Conservation (phyloP, 2,113 vertebrate species). For the Penelope pileata region DNA sequence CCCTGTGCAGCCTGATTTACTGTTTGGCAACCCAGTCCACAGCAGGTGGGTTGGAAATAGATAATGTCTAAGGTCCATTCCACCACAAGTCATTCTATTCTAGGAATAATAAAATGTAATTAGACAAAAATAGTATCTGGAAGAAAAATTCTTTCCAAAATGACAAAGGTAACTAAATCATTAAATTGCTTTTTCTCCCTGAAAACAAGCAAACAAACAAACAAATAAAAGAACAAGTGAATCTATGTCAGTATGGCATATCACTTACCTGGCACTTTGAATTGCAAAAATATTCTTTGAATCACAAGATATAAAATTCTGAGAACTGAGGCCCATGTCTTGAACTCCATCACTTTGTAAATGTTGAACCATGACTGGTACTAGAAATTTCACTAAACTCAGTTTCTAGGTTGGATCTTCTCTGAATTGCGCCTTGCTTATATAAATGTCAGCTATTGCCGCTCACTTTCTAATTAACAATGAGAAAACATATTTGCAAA, state of each 20-base stretch:
- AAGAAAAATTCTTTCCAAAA: neutral
- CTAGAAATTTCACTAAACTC: neutral
- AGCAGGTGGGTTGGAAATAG: no score
- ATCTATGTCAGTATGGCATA: neutral
- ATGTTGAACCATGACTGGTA: neutral
- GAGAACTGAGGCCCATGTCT: neutral
- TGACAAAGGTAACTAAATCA: neutral
- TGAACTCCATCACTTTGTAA: neutral
- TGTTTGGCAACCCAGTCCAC: no score
- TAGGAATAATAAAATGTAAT: neutral
- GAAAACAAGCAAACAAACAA: neutral
- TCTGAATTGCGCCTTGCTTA: neutral
- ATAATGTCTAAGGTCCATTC: no score
- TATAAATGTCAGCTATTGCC: neutral
- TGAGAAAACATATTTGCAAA: neutral
- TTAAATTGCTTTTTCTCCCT: neutral
- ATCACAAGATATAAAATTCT: neutral
- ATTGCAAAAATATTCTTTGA: neutral
- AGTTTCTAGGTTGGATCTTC: neutral
- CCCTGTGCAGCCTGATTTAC: no score
- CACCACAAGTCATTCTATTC: no score
- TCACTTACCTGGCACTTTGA: neutral
- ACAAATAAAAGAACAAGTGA: neutral
- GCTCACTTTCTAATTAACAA: neutral
- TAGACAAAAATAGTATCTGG: neutral